Conservation (phyloP, 2,888 invertebrate species). For the Onthophagus sagittarius region DNA sequence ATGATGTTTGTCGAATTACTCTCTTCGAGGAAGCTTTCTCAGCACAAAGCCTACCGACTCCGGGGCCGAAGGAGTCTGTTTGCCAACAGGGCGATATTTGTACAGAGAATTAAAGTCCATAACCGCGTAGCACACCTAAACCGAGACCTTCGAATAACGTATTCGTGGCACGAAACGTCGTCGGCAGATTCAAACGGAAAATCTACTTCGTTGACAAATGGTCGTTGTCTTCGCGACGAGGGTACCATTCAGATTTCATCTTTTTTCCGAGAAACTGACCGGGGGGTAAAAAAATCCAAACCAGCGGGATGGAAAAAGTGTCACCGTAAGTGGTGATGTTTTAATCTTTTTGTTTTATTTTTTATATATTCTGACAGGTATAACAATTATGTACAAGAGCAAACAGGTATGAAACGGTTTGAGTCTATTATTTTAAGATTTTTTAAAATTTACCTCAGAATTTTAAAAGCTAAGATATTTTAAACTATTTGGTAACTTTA, state of each 20-base stretch:
- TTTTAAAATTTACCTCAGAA: too few relatives aligned
- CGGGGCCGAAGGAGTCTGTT: neutral
- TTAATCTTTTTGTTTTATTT: neutral
- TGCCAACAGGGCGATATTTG: neutral
- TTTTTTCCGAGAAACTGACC: constrained; percentile 4
- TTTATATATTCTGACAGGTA: neutral
- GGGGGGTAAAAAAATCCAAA: neutral
- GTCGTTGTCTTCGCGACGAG: neutral
- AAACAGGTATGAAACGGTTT: neutral
- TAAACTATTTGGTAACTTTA: neutral
- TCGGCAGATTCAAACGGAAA: constrained; percentile 4
- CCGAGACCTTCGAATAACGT: constrained; percentile 4
- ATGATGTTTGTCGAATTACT: neutral
- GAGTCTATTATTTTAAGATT: too few relatives aligned
- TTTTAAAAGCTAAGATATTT: neutral
- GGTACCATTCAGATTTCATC: constrained; percentile 11
- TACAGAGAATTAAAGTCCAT: constrained; percentile 5
- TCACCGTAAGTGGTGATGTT: constrained; percentile 6
- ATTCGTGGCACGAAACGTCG: constrained; percentile 6
- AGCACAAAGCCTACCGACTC: neutral
- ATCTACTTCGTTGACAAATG: constrained; percentile 4
- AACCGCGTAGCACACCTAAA: constrained; percentile 1
- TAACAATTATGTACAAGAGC: neutral
- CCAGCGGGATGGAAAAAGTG: neutral
- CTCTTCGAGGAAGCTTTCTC: neutral